A percentile compares a stretch with the other conserved stretches of the same genome.
Conservation (phyloP, 2,113 vertebrate species). For the Apistogramma diplotaenia region DNA sequence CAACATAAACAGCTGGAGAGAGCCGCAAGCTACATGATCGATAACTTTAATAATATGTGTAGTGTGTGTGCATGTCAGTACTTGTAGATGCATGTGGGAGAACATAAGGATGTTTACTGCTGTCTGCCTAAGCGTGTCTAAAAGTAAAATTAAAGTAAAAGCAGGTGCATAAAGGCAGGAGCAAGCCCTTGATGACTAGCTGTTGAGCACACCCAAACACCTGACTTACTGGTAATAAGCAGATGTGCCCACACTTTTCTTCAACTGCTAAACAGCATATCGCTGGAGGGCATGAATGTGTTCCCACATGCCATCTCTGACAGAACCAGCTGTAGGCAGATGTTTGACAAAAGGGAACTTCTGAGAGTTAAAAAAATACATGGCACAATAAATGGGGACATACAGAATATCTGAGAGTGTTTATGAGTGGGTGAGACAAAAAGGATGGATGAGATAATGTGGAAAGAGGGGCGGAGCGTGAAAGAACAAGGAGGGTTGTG, state of each 20-base stretch:
- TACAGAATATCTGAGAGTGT: background rate
- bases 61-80: background rate
- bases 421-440: background rate
- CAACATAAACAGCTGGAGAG: conserved; percentile 11
- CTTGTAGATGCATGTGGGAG: background rate
- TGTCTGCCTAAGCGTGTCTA: background rate
- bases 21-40: background rate
- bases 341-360: conserved; percentile 1
- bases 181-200: background rate
- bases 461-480: background rate
- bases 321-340: background rate
- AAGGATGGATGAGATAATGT: background rate
- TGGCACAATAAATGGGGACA: background rate
- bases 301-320: conserved; percentile 19
- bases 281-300: conserved; percentile 33
- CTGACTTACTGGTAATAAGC: conserved; percentile 54
- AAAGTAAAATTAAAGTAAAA: background rate
- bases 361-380: background rate
- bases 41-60: background rate
- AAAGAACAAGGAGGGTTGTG: background rate
- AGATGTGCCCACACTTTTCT: conserved; percentile 35
- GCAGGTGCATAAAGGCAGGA: background rate
- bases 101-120: conserved; percentile 20
- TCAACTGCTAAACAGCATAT: conserved; percentile 31
- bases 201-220: conserved; percentile 30